Percentiles rank a stretch among this genome's conserved stretches.
These are phyloP conservation scores for Acanthosepion lycidas DNA, from an alignment of 2,888 invertebrate species.

Conservation along the genomic window DNA sequence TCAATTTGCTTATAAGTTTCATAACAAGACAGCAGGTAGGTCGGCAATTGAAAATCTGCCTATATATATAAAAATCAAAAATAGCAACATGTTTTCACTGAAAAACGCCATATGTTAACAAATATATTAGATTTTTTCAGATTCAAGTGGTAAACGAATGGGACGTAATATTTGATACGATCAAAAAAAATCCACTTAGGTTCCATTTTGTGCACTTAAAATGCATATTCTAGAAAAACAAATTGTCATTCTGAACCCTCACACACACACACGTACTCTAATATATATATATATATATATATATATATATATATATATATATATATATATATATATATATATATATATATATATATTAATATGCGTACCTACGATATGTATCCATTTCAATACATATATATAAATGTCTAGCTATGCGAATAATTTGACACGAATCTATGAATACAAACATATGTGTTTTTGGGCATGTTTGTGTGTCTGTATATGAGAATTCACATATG, in stretches of 20 bases:
- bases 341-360: neutral
- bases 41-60: no score
- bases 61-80: no score
- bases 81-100: no score
- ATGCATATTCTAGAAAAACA: no score
- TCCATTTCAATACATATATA: neutral
- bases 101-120: no score
- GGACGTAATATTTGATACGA: no score
- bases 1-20: no score
- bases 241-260: neutral
- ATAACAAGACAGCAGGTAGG: no score
- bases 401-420: neutral
- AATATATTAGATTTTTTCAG: no score
- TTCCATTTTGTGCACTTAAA: no score
- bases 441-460: neutral
- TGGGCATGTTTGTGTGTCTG: neutral
- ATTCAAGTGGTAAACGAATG: no score
- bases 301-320: neutral
- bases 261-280: neutral
- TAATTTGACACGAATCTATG: neutral
- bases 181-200: no score
- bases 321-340: neutral
- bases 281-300: neutral
- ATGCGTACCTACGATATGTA: neutral
- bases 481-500: neutral